Conservation (phyloP, 30 jellyfish, hydroid and myxozoan species). For the Hydra vulgaris region DNA sequence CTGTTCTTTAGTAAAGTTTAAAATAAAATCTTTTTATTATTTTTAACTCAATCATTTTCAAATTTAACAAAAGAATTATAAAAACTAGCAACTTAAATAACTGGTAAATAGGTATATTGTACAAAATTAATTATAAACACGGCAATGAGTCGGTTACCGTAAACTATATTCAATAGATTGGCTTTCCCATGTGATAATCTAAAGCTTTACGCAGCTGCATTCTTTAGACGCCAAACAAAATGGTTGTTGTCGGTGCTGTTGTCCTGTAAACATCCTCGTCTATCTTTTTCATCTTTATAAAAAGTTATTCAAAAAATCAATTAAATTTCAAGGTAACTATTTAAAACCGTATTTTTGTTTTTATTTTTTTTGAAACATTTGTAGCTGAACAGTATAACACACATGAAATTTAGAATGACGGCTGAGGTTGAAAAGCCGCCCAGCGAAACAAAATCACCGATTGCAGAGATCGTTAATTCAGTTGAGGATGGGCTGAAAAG, state of each 20-base stretch:
- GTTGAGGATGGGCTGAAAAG: conserved; percentile 36
- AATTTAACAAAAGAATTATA: too few relatives aligned
- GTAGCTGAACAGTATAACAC: too few relatives aligned
- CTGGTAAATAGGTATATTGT: too few relatives aligned
- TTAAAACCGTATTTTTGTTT: not conserved
- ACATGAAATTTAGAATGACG: conserved; percentile 75
- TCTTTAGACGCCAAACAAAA: conserved; percentile 33
- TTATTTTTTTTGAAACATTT: not conserved
- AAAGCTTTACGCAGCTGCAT: not conserved
- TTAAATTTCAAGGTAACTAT: not conserved
- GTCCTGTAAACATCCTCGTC: not conserved
- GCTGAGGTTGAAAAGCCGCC: conserved; percentile 67
- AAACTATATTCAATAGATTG: not conserved
- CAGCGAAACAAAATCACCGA: conserved; percentile 22
- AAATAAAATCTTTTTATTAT: too few relatives aligned
- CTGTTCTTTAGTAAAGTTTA: too few relatives aligned
- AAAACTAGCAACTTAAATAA: too few relatives aligned
- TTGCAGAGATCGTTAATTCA: conserved; percentile 22
- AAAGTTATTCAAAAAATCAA: not conserved
- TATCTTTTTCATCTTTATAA: not conserved
- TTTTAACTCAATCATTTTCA: too few relatives aligned
- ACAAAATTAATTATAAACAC: too few relatives aligned
- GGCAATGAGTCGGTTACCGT: not conserved
- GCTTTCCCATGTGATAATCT: not conserved
- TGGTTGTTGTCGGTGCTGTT: conserved; percentile 22